These are phyloP conservation scores for Laticauda colubrina DNA, from an alignment of 2,113 vertebrate species.

Conservation along the genomic window DNA sequence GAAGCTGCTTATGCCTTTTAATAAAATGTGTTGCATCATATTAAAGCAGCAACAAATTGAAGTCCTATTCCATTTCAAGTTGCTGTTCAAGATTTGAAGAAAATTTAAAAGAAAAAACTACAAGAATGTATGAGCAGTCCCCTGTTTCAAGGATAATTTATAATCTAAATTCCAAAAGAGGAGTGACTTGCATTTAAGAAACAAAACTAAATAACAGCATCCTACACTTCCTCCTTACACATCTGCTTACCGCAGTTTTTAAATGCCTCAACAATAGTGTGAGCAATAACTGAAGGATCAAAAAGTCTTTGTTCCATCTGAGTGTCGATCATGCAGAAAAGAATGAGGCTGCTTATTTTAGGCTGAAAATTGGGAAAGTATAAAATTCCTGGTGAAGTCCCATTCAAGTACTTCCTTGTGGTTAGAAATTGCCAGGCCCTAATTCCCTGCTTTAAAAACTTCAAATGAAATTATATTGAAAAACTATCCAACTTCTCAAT, in stretches of 20 bases:
- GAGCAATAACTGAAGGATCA: not conserved
- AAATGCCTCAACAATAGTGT: not conserved
- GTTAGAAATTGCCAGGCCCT: not conserved
- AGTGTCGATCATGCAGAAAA: not conserved
- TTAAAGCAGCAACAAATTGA: not conserved
- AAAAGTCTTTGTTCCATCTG: not conserved
- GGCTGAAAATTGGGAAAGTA: not conserved
- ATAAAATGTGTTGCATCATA: not conserved
- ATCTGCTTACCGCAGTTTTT: not conserved
- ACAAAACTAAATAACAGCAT: not conserved
- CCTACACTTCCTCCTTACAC: not conserved
- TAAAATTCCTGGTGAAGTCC: not conserved
- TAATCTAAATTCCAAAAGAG: not conserved
- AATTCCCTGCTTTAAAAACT: not conserved
- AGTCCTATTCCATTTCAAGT: not conserved
- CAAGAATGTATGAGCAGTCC: not conserved
- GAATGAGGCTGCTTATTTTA: not conserved
- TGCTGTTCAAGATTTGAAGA: not conserved
- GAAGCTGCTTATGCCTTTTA: not conserved
- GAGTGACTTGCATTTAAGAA: not conserved
- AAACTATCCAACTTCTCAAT: not conserved
- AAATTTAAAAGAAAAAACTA: not conserved
- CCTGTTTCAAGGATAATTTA: not conserved
- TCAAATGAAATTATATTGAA: not conserved
- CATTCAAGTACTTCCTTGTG: not conserved